Conservation (phyloP, 2,797 vertebrate genomes). For the Yasuhikotakia modesta region DNA sequence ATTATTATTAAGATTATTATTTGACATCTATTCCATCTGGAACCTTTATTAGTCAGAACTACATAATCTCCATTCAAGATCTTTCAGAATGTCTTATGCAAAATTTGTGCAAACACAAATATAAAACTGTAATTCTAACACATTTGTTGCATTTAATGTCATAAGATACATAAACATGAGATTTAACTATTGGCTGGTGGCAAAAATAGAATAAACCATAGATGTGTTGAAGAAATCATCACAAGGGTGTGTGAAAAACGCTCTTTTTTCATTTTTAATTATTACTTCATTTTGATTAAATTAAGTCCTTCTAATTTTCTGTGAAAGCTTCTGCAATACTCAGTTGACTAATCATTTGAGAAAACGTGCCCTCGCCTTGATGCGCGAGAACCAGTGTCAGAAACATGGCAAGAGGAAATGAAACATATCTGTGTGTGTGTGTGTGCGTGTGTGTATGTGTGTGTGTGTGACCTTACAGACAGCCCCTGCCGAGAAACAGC, state of each 20-base stretch:
- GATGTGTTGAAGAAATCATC: neutral
- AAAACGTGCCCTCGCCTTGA: neutral
- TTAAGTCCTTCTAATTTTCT: slow-evolving; percentile 18
- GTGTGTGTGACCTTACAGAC: slow-evolving; percentile 27
- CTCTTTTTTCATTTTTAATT: neutral
- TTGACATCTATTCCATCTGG: neutral
- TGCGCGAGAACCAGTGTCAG: neutral
- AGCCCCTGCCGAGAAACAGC: slow-evolving; percentile 61
- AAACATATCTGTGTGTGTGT: slow-evolving; percentile 47
- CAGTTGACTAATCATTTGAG: slow-evolving; percentile 10
- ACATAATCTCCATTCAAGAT: no score
- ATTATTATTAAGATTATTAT: no score
- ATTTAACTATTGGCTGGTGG: neutral
- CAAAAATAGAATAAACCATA: neutral
- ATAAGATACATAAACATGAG: neutral
- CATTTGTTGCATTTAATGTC: no score
- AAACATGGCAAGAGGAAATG: slow-evolving; percentile 55
- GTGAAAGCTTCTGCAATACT: slow-evolving; percentile 35
- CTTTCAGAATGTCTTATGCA: no score
- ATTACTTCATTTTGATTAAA: neutral
- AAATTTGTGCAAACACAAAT: no score
- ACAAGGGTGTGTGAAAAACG: neutral
- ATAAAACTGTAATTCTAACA: no score
- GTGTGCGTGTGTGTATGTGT: neutral
- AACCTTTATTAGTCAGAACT: no score